phyloP scores from a whole-genome alignment of 2,113 vertebrate genomes.

The Tricholaema leucomelas region DNA sequence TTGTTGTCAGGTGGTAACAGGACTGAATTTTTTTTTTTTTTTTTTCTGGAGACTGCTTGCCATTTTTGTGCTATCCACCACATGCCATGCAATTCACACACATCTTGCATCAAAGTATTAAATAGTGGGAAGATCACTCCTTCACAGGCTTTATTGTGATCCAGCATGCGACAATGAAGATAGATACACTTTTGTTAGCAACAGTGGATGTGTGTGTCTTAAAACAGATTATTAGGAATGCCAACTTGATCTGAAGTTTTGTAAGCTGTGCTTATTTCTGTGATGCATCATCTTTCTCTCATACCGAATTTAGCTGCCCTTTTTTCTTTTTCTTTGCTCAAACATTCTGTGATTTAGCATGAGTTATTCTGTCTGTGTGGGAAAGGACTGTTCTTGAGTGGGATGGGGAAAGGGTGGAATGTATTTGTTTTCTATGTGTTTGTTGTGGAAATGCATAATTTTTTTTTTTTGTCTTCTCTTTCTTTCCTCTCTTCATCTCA shows the following conservation, averaged over 20 bases:
- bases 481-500: conserved; percentile 80
- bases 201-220: conserved; percentile 12
- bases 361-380: conserved; percentile 61
- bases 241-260: conserved; percentile 36
- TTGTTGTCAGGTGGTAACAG: background rate
- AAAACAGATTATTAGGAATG: conserved; percentile 36
- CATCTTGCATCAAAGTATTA: conserved; percentile 40
- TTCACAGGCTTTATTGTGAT: conserved; percentile 59
- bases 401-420: conserved; percentile 47
- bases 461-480: conserved; percentile 56
- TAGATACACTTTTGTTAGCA: conserved; percentile 31
- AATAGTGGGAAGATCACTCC: conserved; percentile 52
- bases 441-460: conserved; percentile 66
- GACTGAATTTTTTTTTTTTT: conserved; percentile 22
- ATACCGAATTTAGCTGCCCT: conserved; percentile 47
- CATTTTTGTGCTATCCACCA: conserved; percentile 25
- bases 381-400: conserved; percentile 30
- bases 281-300: conserved; percentile 39
- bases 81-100: conserved; percentile 40
- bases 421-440: conserved; percentile 63
- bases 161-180: background rate
- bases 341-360: conserved; percentile 55
- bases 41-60: background rate
- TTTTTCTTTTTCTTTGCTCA: conserved; percentile 41
- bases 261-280: conserved; percentile 52